Conservation (phyloP, 2,888 invertebrate genomes). For the Acleris literana region DNA sequence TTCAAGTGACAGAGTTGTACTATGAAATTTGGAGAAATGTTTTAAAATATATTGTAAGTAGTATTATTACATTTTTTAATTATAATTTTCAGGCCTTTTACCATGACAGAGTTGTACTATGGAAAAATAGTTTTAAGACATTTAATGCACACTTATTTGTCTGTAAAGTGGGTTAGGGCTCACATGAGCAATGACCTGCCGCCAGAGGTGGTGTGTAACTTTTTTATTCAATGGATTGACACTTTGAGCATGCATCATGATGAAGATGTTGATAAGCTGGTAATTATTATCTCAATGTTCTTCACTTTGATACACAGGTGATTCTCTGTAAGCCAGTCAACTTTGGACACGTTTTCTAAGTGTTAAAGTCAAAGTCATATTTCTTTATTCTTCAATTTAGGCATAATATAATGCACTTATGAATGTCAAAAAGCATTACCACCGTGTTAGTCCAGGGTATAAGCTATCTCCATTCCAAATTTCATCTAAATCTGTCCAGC, state of each 20-base stretch:
- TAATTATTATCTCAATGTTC: slow-evolving; percentile 35
- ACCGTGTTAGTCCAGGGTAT: no score
- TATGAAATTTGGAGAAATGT: no score
- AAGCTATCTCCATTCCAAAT: no score
- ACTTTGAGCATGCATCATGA: slow-evolving; percentile 53
- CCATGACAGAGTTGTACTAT: slow-evolving; percentile 64
- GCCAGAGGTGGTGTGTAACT: slow-evolving; percentile 60
- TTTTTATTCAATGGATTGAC: slow-evolving; percentile 68
- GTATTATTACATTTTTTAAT: background rate
- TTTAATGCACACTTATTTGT: slow-evolving; percentile 57
- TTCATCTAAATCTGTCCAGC: no score
- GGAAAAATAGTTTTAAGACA: slow-evolving; percentile 57
- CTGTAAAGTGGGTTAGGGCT: slow-evolving; percentile 59
- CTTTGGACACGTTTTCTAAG: no score
- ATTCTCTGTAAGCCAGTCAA: no score
- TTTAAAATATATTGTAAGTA: no score
- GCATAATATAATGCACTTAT: no score
- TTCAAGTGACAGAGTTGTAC: background rate
- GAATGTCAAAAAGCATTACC: no score
- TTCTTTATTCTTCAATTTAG: no score
- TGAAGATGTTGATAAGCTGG: slow-evolving; percentile 51
- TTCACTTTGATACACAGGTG: no score
- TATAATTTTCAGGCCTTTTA: slow-evolving; percentile 54
- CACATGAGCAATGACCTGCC: slow-evolving; percentile 45
- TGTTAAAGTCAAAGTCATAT: no score